These are phyloP conservation scores for Puffinus mauretanicus DNA, from an alignment of 2,113 vertebrate species.

Conservation along the genomic window DNA sequence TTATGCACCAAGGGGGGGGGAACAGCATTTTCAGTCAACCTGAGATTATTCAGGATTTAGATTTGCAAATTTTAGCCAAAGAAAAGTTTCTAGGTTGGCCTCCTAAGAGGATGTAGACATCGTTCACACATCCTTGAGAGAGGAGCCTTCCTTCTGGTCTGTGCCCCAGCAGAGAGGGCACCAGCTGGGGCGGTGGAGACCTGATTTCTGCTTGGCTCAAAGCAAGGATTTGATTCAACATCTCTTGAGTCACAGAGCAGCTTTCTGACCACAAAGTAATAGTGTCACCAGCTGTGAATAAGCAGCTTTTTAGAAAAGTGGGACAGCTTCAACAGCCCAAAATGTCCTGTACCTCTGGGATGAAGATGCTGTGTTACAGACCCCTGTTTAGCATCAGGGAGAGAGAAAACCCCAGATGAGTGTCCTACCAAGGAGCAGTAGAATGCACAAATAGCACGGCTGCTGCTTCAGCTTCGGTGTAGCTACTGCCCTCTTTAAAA, in stretches of 20 bases:
- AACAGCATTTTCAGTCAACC: neutral
- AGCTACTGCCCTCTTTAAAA: neutral
- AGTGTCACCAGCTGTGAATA: neutral
- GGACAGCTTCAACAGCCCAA: neutral
- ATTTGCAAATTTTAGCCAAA: neutral
- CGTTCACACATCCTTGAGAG: accelerated
- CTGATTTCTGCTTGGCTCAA: neutral
- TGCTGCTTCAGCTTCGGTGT: neutral
- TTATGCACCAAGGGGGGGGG: neutral
- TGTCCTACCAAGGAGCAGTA: neutral
- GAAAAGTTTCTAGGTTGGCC: neutral
- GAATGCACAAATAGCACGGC: neutral
- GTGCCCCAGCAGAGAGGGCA: neutral
- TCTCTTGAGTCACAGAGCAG: neutral
- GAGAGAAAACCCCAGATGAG: neutral
- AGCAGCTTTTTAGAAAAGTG: neutral
- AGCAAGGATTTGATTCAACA: neutral
- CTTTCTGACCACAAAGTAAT: neutral
- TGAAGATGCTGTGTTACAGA: neutral
- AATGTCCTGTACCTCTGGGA: neutral
- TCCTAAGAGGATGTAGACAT: neutral
- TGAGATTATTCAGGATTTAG: neutral
- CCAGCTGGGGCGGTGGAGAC: neutral
- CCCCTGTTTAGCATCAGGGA: neutral
- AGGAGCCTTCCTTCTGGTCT: neutral